Conservation (phyloP, 1,140 invertebrate genomes). For the Euborellia annulipes region DNA sequence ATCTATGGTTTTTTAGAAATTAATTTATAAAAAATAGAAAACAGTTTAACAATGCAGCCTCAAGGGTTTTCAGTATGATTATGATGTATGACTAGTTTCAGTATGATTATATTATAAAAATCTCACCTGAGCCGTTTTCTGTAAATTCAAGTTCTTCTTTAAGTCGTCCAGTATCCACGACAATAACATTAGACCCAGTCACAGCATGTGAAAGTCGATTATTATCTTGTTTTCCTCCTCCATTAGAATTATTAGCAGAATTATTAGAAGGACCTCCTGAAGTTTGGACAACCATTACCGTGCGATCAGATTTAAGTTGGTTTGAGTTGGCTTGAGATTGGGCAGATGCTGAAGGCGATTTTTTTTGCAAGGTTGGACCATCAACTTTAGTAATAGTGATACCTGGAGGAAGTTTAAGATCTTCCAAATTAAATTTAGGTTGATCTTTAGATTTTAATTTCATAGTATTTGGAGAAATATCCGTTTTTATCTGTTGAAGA, state of each 20-base stretch:
- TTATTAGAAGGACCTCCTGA: conserved; percentile 25
- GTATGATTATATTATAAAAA: too few relatives aligned
- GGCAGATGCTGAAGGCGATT: not conserved
- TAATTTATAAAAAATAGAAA: too few relatives aligned
- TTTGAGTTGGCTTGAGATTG: not conserved
- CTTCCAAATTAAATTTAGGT: conserved; percentile 33
- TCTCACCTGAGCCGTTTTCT: too few relatives aligned
- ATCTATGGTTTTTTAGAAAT: too few relatives aligned
- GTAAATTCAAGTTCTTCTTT: conserved; percentile 27
- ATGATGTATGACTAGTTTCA: too few relatives aligned
- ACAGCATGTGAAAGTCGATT: conserved; percentile 6
- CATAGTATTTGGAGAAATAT: conserved; percentile 17
- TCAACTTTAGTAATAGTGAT: conserved; percentile 72
- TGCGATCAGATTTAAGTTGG: conserved; percentile 13
- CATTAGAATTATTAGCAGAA: conserved; percentile 15
- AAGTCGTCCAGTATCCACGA: conserved; percentile 43
- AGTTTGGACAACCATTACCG: conserved; percentile 30
- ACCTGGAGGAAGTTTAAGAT: conserved; percentile 57
- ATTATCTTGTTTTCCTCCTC: conserved; percentile 7
- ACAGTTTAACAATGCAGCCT: too few relatives aligned
- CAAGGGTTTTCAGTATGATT: too few relatives aligned
- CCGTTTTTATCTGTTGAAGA: conserved; percentile 12
- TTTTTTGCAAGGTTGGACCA: conserved; percentile 23
- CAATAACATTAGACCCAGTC: conserved; percentile 41
- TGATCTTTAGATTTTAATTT: too few relatives aligned